Evolutionary conservation across 2,888 invertebrate species (phyloP).

Genomic region (Hemicrepidius hirtus): DNA sequence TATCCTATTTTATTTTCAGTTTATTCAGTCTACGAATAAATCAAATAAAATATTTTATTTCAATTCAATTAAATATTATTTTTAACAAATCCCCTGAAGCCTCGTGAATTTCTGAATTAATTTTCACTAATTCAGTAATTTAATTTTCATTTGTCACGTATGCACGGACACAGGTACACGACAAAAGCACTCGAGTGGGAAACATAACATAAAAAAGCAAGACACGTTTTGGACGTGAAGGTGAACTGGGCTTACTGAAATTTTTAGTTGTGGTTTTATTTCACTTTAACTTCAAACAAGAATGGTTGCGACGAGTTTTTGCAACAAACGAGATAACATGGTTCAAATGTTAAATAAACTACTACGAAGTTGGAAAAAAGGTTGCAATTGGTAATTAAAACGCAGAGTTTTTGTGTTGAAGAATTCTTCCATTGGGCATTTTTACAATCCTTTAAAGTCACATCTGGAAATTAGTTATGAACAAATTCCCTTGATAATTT

Average conservation of each 20-base stretch:
- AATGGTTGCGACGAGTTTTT: not conserved
- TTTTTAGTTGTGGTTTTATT: conserved; percentile 12
- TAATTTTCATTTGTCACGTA: not conserved
- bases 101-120: not conserved
- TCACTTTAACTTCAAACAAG: conserved; percentile 8
- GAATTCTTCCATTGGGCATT: too few species aligned
- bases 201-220: not conserved
- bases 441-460: too few species aligned
- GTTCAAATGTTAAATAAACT: not conserved
- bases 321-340: not conserved
- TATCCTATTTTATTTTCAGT: not conserved
- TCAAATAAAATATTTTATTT: too few species aligned
- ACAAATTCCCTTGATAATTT: conserved; percentile 6
- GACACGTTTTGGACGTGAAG: conserved; percentile 7
- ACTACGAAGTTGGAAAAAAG: not conserved
- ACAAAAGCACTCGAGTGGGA: conserved; percentile 9
- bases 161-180: not conserved
- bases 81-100: too few species aligned
- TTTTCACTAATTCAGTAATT: not conserved
- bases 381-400: not conserved
- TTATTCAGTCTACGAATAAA: not conserved
- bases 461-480: conserved; percentile 1
- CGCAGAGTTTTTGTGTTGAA: not conserved
- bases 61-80: too few species aligned
- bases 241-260: conserved; percentile 14